phyloP scores from a whole-genome alignment of 2,888 invertebrate species.

The Dasypolia templi region DNA sequence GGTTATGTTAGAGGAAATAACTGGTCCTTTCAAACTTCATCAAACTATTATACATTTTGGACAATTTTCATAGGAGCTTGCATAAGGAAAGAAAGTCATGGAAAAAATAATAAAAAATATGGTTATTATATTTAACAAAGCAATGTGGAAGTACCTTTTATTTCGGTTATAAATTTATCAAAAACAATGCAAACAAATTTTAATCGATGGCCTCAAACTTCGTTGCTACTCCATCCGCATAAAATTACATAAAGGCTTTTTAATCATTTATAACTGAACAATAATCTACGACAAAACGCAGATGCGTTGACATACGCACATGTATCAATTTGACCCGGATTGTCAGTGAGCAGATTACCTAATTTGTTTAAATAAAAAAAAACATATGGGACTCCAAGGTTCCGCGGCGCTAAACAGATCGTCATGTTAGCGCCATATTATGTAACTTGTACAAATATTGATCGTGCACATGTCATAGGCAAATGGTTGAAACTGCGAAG shows the following conservation, averaged over 20 bases:
- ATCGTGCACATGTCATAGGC: constrained; percentile 47
- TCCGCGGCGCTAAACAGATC: constrained; percentile 66
- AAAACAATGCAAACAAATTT: not conserved
- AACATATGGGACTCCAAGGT: constrained; percentile 82
- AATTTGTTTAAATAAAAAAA: constrained; percentile 86
- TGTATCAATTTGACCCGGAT: constrained; percentile 79
- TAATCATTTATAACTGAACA: not conserved
- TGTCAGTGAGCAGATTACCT: constrained; percentile 84
- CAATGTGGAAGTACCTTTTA: not conserved
- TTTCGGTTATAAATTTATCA: not conserved
- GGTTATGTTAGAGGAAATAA: not conserved
- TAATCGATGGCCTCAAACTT: not conserved
- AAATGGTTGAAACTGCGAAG: constrained; percentile 28
- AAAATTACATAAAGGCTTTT: not conserved
- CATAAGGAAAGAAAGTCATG: not conserved
- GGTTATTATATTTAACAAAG: constrained; percentile 1
- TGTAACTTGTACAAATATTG: constrained; percentile 61
- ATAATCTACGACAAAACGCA: constrained; percentile 15
- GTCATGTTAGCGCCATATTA: constrained; percentile 55
- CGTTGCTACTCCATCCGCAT: not conserved
- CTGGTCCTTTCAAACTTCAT: not conserved
- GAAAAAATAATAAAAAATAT: not conserved
- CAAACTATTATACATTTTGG: not conserved
- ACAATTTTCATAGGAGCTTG: no score
- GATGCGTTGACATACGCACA: constrained; percentile 37